Conservation (phyloP, 2,888 invertebrate species). For the Sminthurides aquaticus region DNA sequence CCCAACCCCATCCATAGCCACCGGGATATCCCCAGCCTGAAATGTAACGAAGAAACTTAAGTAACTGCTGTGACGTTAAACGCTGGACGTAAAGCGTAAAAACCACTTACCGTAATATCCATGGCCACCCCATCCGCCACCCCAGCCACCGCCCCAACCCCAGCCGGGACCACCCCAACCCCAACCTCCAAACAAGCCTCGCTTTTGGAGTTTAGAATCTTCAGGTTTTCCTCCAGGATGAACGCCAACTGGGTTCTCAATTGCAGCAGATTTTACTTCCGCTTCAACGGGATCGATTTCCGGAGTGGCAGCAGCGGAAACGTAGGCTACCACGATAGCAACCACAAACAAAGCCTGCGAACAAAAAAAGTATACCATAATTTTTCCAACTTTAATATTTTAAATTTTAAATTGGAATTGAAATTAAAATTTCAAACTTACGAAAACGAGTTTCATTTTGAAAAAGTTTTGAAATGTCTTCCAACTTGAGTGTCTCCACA, state of each 20-base stretch:
- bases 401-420: neutral
- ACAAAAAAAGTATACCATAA: too few relatives aligned
- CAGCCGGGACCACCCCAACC: neutral
- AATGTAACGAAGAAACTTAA: too few relatives aligned
- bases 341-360: slow-evolving; percentile 3
- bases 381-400: neutral
- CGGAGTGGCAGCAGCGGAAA: slow-evolving; percentile 1
- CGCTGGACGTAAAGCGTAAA: neutral
- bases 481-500: neutral
- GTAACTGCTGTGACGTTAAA: too few relatives aligned
- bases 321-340: slow-evolving; percentile 1
- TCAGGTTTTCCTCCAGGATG: neutral
- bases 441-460: slow-evolving; percentile 7
- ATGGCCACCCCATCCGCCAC: slow-evolving; percentile 1
- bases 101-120: neutral
- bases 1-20: slow-evolving; percentile 4
- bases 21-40: slow-evolving; percentile 1
- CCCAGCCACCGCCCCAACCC: neutral
- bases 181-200: slow-evolving; percentile 1
- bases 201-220: neutral
- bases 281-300: neutral
- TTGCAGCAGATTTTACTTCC: neutral
- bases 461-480: neutral
- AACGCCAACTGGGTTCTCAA: neutral
- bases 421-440: neutral